phyloP scores from a whole-genome alignment of 2,888 invertebrate genomes.

The Ganaspis brasiliensis region DNA sequence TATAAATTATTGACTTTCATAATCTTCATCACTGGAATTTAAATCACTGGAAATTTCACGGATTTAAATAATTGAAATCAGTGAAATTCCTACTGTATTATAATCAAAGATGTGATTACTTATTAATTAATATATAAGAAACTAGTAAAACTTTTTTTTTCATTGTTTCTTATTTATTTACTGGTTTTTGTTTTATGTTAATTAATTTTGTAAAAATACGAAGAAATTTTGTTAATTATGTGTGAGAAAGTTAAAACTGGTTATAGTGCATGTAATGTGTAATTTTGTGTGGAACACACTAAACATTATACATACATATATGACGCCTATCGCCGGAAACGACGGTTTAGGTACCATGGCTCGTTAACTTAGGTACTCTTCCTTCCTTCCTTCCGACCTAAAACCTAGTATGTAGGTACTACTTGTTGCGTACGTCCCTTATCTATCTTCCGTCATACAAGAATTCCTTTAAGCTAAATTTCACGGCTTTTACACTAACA shows the following conservation, averaged over 20 bases:
- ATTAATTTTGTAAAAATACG: no score
- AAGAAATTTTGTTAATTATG: no score
- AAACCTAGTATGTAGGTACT: conserved; percentile 26
- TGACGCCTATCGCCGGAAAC: conserved; percentile 38
- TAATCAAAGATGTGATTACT: no score
- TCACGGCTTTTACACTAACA: conserved; percentile 12
- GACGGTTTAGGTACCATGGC: conserved; percentile 31
- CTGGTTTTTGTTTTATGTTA: no score
- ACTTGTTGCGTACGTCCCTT: conserved; percentile 46
- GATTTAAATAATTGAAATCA: no score
- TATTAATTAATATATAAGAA: no score
- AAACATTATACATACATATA: not conserved
- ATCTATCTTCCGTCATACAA: conserved; percentile 23
- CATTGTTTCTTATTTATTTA: no score
- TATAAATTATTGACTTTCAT: no score
- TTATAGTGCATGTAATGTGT: not conserved
- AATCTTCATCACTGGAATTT: no score
- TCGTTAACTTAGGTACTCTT: conserved; percentile 37
- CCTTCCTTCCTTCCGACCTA: conserved; percentile 44
- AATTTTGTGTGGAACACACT: not conserved
- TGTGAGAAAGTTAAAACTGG: not conserved
- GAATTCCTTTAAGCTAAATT: not conserved
- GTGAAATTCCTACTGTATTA: no score
- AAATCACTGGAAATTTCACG: no score
- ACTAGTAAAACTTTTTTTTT: no score